Percentiles rank a stretch among this genome's conserved stretches.
Conservation (phyloP, 2,888 invertebrate species). For the Lapara coniferarum region DNA sequence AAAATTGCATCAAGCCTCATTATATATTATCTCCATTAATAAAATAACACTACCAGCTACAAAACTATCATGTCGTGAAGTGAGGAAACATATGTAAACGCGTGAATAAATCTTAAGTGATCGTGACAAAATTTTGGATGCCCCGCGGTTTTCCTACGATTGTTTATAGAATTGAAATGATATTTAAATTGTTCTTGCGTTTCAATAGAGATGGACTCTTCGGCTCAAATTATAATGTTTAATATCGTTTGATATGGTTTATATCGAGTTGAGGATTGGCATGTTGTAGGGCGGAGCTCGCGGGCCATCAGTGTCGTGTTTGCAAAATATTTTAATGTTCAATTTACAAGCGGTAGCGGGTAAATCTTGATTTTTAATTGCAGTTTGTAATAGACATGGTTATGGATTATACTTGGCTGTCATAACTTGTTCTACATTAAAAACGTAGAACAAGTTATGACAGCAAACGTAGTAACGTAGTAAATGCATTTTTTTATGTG, state of each 20-base stretch:
- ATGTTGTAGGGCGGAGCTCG: conserved; percentile 52
- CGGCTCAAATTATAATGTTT: conserved; percentile 32
- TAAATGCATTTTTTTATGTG: no score
- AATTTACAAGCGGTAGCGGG: conserved; percentile 48
- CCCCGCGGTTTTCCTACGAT: conserved; percentile 22
- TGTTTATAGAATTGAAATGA: conserved; percentile 10
- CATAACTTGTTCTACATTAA: no score
- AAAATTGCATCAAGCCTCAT: no score
- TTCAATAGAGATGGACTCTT: conserved; percentile 15
- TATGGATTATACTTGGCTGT: not conserved
- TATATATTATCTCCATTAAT: no score
- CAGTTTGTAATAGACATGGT: not conserved
- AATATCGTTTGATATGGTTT: conserved; percentile 47
- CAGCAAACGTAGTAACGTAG: no score
- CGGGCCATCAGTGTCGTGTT: conserved; percentile 53
- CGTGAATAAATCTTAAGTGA: not conserved
- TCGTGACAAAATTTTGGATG: conserved; percentile 21
- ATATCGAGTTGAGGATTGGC: conserved; percentile 44
- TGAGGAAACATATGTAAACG: conserved; percentile 3
- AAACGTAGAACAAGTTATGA: no score
- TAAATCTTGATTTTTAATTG: conserved; percentile 12
- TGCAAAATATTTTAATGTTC: conserved; percentile 42
- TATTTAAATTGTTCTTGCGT: not conserved
- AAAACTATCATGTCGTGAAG: not conserved
- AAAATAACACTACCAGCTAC: no score